Evolutionary conservation across 64 coral and sea anemone genomes (phyloP), one percentile per base, ranked within the genome.

Genomic region (Platygyra sinensis): DNA sequence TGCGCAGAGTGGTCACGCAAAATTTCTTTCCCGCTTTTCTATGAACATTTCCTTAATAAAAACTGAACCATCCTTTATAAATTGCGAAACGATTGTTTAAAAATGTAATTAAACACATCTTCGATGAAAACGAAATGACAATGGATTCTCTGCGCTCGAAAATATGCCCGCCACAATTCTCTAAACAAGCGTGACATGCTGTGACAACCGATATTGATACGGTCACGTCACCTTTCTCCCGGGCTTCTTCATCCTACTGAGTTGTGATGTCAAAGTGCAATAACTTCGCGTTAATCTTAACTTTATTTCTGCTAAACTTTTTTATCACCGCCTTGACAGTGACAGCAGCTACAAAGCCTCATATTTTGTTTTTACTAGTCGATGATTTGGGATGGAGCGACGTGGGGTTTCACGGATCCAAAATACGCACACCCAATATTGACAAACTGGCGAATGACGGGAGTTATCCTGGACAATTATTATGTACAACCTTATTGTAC

Each of bases 351-450:
- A 16, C 22, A 79, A 22, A 79, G 12, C 89, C 89, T 31, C 77
- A 90, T 59, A 90, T 90, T 24, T 28, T 90, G 36, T 27, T 90
- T 16, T 10, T 90, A 22, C 28, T 90, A 24, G 67, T 72, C 0
- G 89, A 90, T 46, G 89, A 90, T 74, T 65, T 90, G 18, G 89
- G 89, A 51, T 90, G 89, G 89, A 90, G 89, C 28, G 89, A 90
- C 74, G 78, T 90, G 4, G 78, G 89, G 3, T 90, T 72, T 32
- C 76, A 90, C 29, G 79, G 79, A 8, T 74, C 64, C 15, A 65
- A 78, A 78, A 79, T 82, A 27, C 49, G 62, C 4, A 91, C 89
- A 7, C 89, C 89, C 11, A 75, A 72, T 49, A 54, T 91, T 25
- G 89, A 91, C 62, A 82, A 38, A 27, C 69, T 91, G 0, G 89